Base-by-base conservation (phyloP, 2,113 vertebrate species). In the Macrotus californicus region DNA sequence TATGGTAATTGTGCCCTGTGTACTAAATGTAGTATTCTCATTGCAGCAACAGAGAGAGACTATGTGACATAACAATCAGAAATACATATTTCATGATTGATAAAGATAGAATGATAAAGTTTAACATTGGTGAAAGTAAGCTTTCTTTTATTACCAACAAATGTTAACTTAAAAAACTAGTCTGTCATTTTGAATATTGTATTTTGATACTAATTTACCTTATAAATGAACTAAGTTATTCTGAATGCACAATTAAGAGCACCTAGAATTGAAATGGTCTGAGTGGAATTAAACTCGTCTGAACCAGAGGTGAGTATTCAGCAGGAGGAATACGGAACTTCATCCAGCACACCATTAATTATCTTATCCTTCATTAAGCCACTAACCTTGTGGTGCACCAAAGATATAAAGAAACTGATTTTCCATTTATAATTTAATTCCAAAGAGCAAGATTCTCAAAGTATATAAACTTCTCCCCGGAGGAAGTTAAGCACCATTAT, bases 1-100 rank as follows among this genome's bases (percentile, higher is more conserved):
- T 3, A 6, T 1, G 2, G n/a, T 4, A 4, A 6, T 3, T 0
- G 15, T 16, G 7, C 12, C 6, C 4, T n/a, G 13, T 10, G 5
- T 19, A 9, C 6, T 1, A 15, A 41, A 7, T 21, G 11, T 1
- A 4, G 41, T 0, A 3, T 21, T n/a, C n/a, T 13, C 11, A 43
- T 4, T 8, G 15, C 22, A 52, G 9, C 2, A 6, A 21, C 52
- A 19, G 31, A 52, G 5, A 73, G 11, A 36, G 50, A 26, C 70
- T 12, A 0, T 9, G 18, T 8, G 36, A 34, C 2, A 6, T 7
- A 5, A 7, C 7, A 0, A 2, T 56, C 59, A 39, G 43, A 83
- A 82, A 50, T 4, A 18, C 10, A 18, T 24, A 16, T 69, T 66
- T 34, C 29, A 19, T 36, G 15, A 70, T n/a, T n/a, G n/a, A n/a